A percentile compares a stretch with the other conserved stretches of the same genome.
phyloP scores from a whole-genome alignment of 2,888 invertebrate species.

The Agapostemon virescens region DNA sequence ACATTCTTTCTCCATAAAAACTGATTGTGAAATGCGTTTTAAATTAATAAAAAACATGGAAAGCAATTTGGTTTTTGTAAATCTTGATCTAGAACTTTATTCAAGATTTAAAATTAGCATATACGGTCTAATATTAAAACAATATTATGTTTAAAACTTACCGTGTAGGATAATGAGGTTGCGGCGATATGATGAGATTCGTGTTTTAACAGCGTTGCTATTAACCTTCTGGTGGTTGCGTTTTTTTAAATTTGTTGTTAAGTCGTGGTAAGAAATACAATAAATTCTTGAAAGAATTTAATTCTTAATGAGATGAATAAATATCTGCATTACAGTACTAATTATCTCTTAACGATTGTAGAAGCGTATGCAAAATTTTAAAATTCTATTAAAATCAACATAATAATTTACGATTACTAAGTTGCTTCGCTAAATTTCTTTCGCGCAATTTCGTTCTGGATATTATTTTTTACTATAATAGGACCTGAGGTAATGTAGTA shows the following conservation, averaged over 20 bases:
- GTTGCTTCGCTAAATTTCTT: background rate
- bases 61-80: background rate
- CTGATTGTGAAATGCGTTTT: background rate
- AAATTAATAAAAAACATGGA: background rate
- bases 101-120: background rate
- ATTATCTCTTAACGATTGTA: background rate
- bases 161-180: background rate
- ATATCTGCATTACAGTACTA: background rate
- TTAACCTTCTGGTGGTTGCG: background rate
- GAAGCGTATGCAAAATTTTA: background rate
- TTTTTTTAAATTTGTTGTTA: background rate
- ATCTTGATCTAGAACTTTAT: background rate
- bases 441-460: background rate
- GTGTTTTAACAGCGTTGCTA: background rate
- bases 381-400: background rate
- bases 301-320: no score
- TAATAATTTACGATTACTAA: background rate
- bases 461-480: background rate
- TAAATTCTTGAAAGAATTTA: no score
- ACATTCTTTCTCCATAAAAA: background rate
- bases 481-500: background rate
- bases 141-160: conserved; percentile 2
- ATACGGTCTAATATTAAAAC: background rate
- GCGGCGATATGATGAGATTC: background rate
- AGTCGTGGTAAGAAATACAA: background rate